A percentile compares a stretch with the other conserved stretches of the same genome.
phyloP scores from a whole-genome alignment of 2,113 vertebrate genomes.

The Sorex fumeus region DNA sequence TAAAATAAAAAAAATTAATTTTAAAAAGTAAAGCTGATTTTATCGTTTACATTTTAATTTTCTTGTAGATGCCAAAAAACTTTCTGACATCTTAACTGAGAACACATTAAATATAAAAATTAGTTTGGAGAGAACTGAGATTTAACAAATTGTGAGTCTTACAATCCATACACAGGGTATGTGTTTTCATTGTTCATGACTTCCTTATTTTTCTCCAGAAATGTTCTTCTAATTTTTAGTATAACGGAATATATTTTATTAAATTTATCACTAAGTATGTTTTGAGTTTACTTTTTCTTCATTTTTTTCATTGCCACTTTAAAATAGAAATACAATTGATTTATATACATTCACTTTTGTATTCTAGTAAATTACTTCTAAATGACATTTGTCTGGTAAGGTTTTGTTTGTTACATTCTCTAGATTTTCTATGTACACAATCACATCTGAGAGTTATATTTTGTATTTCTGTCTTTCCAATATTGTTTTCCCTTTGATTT shows the following conservation, averaged over 20 bases:
- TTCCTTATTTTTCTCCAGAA: slow-evolving; percentile 18
- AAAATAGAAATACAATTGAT: slow-evolving; percentile 1
- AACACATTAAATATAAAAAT: background rate
- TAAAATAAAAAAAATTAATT: too few species aligned
- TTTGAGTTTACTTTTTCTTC: background rate
- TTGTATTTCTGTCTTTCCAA: background rate
- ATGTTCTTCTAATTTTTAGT: background rate
- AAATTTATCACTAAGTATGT: background rate
- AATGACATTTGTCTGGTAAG: background rate
- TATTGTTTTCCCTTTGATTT: background rate
- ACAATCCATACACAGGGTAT: background rate
- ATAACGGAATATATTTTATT: background rate
- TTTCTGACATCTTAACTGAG: background rate
- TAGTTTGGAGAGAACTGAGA: background rate
- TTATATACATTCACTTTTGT: slow-evolving; percentile 6
- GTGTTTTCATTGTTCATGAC: background rate
- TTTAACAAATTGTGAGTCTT: background rate
- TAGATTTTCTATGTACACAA: background rate
- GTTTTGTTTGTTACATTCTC: background rate
- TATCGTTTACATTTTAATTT: slow-evolving; percentile 40
- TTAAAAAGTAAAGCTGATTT: background rate
- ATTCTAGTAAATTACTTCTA: slow-evolving; percentile 19
- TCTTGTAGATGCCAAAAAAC: background rate
- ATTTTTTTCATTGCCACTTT: slow-evolving; percentile 2
- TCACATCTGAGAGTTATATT: background rate